A percentile compares a stretch with the other conserved stretches of the same genome.
Evolutionary conservation across 2,113 vertebrate species (phyloP).

Genomic region (Prinia subflava): DNA sequence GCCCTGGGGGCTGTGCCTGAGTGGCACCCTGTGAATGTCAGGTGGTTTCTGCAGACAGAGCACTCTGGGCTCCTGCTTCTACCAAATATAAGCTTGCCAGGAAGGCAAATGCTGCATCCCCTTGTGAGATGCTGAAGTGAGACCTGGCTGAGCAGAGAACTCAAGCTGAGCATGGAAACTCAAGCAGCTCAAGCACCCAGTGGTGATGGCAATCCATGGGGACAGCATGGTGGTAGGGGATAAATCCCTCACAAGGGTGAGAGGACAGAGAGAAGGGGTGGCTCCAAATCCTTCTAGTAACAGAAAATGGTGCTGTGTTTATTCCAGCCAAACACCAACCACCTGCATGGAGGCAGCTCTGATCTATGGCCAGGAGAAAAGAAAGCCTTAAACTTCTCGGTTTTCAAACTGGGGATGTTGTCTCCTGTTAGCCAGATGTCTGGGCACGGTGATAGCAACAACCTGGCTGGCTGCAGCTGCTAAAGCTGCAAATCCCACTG

Average conservation of each 20-base stretch:
- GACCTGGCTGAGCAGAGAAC: neutral
- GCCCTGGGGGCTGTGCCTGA: neutral
- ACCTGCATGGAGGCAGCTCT: neutral
- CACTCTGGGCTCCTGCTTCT: neutral
- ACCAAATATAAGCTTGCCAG: neutral
- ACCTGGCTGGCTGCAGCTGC: neutral
- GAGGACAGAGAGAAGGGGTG: neutral
- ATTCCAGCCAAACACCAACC: neutral
- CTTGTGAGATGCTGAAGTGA: neutral
- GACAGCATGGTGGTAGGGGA: fast-evolving
- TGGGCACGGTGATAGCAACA: neutral
- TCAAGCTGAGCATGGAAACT: neutral
- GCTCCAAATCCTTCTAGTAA: neutral
- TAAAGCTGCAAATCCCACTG: neutral
- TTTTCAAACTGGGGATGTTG: neutral
- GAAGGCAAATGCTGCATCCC: neutral
- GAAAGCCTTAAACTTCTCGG: neutral
- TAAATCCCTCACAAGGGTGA: neutral
- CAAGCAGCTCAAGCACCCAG: neutral
- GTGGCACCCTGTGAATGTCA: fast-evolving
- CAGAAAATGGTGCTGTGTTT: neutral
- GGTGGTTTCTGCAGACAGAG: neutral
- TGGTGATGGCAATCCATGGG: too few relatives aligned
- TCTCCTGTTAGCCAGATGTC: neutral
- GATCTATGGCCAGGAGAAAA: neutral